Percentiles rank a stretch among this genome's conserved stretches.
Conservation (phyloP, 2,797 vertebrate species). For the Neosilurus mollespiculum region DNA sequence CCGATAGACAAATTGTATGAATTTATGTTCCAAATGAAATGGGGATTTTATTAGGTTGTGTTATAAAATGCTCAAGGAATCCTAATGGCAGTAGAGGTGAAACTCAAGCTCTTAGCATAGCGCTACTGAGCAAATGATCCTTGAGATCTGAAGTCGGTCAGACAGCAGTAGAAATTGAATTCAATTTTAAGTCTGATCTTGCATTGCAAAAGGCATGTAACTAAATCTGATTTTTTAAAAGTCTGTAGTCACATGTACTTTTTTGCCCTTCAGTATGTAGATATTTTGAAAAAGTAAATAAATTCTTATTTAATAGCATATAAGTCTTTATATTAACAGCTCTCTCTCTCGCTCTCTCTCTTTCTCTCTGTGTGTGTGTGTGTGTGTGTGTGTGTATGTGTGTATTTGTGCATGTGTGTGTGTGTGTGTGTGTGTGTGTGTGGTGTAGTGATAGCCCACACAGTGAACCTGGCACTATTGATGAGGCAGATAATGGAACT, state of each 20-base stretch:
- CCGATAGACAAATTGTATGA: neutral
- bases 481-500: conserved; percentile 92
- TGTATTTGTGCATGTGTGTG: conserved; percentile 38
- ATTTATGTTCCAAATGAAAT: conserved; percentile 30
- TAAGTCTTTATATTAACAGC: neutral
- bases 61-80: conserved; percentile 9
- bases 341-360: too few species aligned
- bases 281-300: neutral
- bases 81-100: conserved; percentile 10
- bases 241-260: conserved; percentile 6
- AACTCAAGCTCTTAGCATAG: neutral
- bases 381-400: conserved; percentile 34
- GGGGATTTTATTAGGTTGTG: conserved; percentile 21
- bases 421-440: conserved; percentile 33
- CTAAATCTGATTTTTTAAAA: neutral
- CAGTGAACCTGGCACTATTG: conserved; percentile 95
- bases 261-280: neutral
- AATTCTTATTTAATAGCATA: neutral
- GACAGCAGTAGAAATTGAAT: neutral
- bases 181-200: neutral
- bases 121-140: neutral
- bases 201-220: neutral
- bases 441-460: conserved; percentile 91
- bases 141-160: neutral
- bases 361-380: conserved; percentile 9